phyloP scores from a whole-genome alignment of 2,888 invertebrate species.

The Xanthia icteritia region DNA sequence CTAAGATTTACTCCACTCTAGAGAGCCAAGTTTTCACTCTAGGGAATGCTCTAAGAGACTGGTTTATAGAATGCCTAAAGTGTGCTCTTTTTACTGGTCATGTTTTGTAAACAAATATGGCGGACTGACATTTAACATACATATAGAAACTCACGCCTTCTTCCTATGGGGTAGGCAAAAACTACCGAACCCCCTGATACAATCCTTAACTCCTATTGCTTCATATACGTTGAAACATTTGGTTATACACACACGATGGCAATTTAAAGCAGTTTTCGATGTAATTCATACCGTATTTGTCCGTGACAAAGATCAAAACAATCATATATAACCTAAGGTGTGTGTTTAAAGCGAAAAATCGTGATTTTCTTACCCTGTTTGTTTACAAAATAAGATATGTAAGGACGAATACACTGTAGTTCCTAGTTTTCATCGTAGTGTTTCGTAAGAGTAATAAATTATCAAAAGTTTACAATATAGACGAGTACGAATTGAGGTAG shows the following conservation, averaged over 20 bases:
- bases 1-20: slow-evolving; percentile 41
- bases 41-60: slow-evolving; percentile 17
- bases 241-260: neutral
- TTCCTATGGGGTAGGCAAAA: neutral
- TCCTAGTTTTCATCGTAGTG: slow-evolving; percentile 29
- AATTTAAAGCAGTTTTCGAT: neutral
- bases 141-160: neutral
- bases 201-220: neutral
- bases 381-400: neutral
- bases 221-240: neutral
- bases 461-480: slow-evolving; percentile 39
- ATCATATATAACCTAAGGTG: too few relatives aligned
- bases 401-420: neutral
- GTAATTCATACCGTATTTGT: too few relatives aligned
- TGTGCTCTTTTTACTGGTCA: neutral
- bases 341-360: neutral
- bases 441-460: slow-evolving; percentile 44
- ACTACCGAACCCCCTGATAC: neutral
- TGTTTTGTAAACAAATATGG: slow-evolving; percentile 19
- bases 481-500: slow-evolving; percentile 1
- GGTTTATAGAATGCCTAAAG: slow-evolving; percentile 30
- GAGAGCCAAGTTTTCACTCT: slow-evolving; percentile 47
- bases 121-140: neutral
- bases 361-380: neutral
- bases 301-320: neutral